phyloP scores from a whole-genome alignment of 2,888 invertebrate species.

The Hyalella azteca region DNA sequence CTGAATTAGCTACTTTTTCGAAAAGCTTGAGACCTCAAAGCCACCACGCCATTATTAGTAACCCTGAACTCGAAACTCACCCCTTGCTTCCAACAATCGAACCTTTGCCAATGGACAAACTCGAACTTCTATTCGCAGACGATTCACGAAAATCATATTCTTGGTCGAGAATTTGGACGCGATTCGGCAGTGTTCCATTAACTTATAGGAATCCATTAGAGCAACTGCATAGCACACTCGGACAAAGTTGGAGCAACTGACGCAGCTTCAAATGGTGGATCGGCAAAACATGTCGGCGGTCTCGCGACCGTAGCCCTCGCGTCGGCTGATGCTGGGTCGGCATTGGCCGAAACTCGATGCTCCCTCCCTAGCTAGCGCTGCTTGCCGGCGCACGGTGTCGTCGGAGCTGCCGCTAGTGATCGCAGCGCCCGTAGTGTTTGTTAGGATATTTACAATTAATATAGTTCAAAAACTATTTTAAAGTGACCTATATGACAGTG shows the following conservation, averaged over 20 bases:
- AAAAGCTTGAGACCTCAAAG: no score
- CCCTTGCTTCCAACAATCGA: no score
- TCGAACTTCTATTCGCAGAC: background rate
- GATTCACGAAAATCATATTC: conserved; percentile 5
- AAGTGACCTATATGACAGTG: no score
- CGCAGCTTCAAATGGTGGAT: conserved; percentile 24
- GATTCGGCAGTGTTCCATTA: conserved; percentile 4
- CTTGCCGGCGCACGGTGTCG: background rate
- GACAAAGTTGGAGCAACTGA: conserved; percentile 31
- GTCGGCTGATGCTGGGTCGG: background rate
- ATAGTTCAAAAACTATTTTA: no score
- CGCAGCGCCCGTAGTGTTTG: no score
- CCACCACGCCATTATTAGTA: no score
- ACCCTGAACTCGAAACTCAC: no score
- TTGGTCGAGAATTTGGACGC: background rate
- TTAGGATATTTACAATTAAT: no score
- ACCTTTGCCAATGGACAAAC: no score
- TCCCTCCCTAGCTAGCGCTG: background rate
- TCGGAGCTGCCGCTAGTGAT: background rate
- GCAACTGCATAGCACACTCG: conserved; percentile 8
- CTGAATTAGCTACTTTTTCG: no score
- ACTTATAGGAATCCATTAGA: conserved; percentile 20
- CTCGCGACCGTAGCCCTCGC: background rate
- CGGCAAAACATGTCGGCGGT: conserved; percentile 28
- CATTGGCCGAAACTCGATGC: background rate